Evolutionary conservation across 2,888 invertebrate genomes (phyloP).

Genomic region (Chrysina gloriosa): DNA sequence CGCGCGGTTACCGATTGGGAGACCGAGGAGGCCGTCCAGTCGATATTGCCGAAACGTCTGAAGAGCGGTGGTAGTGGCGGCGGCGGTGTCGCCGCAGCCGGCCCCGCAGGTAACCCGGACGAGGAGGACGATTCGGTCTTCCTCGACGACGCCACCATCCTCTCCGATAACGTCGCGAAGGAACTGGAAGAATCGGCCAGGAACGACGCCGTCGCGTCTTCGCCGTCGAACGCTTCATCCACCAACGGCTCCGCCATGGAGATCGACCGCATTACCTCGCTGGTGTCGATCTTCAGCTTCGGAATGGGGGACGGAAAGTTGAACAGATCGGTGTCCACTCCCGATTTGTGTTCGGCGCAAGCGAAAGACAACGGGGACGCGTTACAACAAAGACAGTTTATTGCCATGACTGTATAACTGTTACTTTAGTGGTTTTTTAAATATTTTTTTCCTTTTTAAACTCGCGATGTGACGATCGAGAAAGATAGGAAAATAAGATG

Average conservation of each 20-base stretch:
- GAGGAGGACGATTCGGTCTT: constrained; percentile 63
- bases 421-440: constrained; percentile 24
- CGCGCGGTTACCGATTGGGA: constrained; percentile 68
- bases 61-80: constrained; percentile 39
- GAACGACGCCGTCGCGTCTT: too few relatives aligned
- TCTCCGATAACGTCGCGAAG: constrained; percentile 61
- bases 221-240: neutral
- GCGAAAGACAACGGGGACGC: constrained; percentile 66
- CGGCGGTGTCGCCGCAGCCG: too few relatives aligned
- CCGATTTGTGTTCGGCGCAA: constrained; percentile 69
- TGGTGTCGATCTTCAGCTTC: constrained; percentile 72
- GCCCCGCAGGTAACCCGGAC: constrained; percentile 44
- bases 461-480: too few relatives aligned
- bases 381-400: constrained; percentile 66
- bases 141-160: constrained; percentile 63
- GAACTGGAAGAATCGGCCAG: constrained; percentile 49
- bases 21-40: constrained; percentile 69
- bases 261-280: constrained; percentile 70
- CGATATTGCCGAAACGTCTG: constrained; percentile 67
- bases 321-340: constrained; percentile 67
- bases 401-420: constrained; percentile 69
- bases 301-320: constrained; percentile 62
- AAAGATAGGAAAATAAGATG: too few relatives aligned
- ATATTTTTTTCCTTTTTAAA: constrained; percentile 3
- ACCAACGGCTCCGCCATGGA: constrained; percentile 65